Base-by-base conservation (phyloP, 2,888 invertebrate species). In the Argyresthia albistria region DNA sequence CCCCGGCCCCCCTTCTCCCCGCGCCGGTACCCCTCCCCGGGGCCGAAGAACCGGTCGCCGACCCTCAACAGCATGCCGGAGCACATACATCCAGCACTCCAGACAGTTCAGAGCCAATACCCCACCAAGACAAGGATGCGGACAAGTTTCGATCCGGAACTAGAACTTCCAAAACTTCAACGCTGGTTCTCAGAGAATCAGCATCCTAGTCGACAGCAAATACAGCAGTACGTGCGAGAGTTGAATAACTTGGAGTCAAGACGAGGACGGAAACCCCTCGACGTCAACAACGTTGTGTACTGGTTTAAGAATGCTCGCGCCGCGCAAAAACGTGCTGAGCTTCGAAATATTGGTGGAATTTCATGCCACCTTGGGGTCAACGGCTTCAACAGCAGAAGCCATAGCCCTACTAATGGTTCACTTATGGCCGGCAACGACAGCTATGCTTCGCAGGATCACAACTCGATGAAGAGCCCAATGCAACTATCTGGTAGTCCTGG, bases 221-320 rank as follows among this genome's bases (percentile, higher is more conserved):
- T 99, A 70, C 96, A 97, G 65, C 95, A 96, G 59, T 99, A 97
- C 80, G 96, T 99, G 54, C 93, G 95, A 63, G 97, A 97, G 70
- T 86, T 99, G 59, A 99, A 99, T 75, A 92, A 93, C 55, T 83
- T 98, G 58, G 97, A 97, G 69, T 98, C 97, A 51, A 90, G 98
- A 45, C 90, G 96, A 52, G 98, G 97, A 0, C 90, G 98, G 49
- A 97, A 98, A 69, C 97, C 97, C 0, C 87, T 98, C 52, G 98
- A 98, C 77, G 94, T 98, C 4, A 97, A 97, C 70, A 98, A 98
- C 71, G 97, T 98, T 12, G 97, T 97, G 12, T 97, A 97, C 69
- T 97, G 97, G 97, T 99, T 99, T 82, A 98, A 98, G 76, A 98
- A 98, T 72, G 98, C 98, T 0, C 90, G 99, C 51, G 98, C 98